Conservation (phyloP, 1,140 invertebrate genomes). For the Doryteuthis pealeii region DNA sequence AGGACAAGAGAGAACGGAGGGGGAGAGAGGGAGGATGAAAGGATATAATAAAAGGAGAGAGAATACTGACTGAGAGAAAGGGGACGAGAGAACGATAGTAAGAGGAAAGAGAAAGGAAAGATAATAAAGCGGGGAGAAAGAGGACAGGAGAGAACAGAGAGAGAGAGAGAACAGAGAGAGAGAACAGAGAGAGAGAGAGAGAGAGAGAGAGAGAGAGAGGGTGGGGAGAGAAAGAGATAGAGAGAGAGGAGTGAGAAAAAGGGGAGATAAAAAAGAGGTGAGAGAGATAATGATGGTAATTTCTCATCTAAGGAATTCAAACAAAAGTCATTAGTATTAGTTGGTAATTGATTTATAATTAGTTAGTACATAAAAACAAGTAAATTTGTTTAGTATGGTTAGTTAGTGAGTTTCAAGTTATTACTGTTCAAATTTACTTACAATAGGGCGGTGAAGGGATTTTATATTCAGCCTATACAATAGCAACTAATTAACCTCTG, state of each 20-base stretch:
- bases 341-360: too few relatives aligned
- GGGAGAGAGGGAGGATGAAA: background rate
- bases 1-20: background rate
- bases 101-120: background rate
- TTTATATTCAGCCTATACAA: too few relatives aligned
- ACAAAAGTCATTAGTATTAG: too few relatives aligned
- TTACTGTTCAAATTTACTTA: too few relatives aligned
- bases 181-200: background rate
- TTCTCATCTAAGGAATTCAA: too few relatives aligned
- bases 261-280: background rate
- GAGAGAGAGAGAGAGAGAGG: conserved; percentile 51
- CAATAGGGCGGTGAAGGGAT: too few relatives aligned
- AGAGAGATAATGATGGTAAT: background rate
- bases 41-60: background rate
- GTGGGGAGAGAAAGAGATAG: conserved; percentile 24
- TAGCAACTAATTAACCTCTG: too few relatives aligned
- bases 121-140: too few relatives aligned
- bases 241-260: conserved; percentile 18
- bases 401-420: too few relatives aligned
- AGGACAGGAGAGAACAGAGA: too few relatives aligned
- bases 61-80: background rate
- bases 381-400: too few relatives aligned
- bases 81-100: background rate
- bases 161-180: background rate
- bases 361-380: too few relatives aligned